Evolutionary conservation across 2,797 vertebrate genomes (phyloP), one percentile per base, ranked within the genome.

Genomic region (Salmo trutta): DNA sequence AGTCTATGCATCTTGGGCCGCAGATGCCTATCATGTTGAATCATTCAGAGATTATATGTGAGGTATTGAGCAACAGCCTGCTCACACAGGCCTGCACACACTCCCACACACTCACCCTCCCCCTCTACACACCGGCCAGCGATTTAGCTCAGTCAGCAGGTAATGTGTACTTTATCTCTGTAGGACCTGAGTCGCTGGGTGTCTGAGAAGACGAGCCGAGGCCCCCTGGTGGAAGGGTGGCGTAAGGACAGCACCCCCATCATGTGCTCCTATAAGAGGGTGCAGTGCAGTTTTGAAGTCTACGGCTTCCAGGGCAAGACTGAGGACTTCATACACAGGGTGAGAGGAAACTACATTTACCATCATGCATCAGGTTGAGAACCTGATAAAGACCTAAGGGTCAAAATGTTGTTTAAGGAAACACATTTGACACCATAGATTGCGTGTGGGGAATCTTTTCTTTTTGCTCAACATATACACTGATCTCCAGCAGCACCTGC

Each of bases 191-290:
- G 93, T 83, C 87, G 0, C 41, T 96, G 95, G 93, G 87, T 82
- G 81, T 96, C 95, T 0, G 84, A 79, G 71, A 95, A 93, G 90
- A 95, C 95, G 1, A 86, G 91, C 47, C 91, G 95, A 15, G 95
- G 95, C 69, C 95, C 95, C 81, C 93, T 96, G 84, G 75, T 91
- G 88, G 78, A 89, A 4, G 92, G 88, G 74, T 96, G 95, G 95
- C 92, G 81, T 51, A 84, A 93, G 4, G 64, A 79, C 51, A 83
- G 87, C 52, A 62, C 80, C 70, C 95, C 95, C 74, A 92, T 96
- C 76, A 96, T 96, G 95, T 96, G 95, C 88, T 96, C 95, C 77
- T 96, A 96, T 75, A 96, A 96, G 88, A 90, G 90, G 88, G 94
- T 96, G 65, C 77, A 91, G 80, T 95, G 94, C 91, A 95, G 93